A percentile compares a stretch with the other conserved stretches of the same genome.
These are phyloP conservation scores for Nemoura dubitans DNA, from an alignment of 2,888 invertebrate species.

Conservation along the genomic window DNA sequence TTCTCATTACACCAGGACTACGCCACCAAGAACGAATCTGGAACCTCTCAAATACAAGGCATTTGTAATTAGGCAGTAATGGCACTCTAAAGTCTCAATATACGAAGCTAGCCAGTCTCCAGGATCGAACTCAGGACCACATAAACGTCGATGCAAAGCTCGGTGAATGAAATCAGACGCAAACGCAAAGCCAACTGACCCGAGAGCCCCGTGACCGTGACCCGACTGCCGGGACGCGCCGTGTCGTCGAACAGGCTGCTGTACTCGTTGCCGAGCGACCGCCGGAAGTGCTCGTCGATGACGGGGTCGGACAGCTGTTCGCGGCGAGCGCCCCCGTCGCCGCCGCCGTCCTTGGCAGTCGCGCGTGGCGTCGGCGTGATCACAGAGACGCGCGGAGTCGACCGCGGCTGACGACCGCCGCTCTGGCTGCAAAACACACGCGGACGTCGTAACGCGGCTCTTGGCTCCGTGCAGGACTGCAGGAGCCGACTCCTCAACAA, in stretches of 20 bases:
- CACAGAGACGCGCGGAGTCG: slow-evolving; percentile 67
- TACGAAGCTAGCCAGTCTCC: no score
- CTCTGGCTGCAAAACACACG: slow-evolving; percentile 40
- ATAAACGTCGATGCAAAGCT: no score
- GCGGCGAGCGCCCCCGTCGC: slow-evolving; percentile 40
- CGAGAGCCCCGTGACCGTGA: slow-evolving; percentile 52
- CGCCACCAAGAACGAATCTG: no score
- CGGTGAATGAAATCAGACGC: neutral
- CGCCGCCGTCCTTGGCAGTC: neutral
- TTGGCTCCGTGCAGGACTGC: no score
- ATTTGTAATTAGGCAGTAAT: no score
- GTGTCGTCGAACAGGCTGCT: slow-evolving; percentile 67
- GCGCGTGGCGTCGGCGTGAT: slow-evolving; percentile 66
- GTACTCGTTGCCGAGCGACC: slow-evolving; percentile 87
- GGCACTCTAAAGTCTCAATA: no score
- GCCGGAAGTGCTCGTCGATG: slow-evolving; percentile 94
- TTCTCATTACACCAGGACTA: no score
- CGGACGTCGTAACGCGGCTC: no score
- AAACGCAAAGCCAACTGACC: slow-evolving; percentile 45
- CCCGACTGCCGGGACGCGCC: slow-evolving; percentile 35
- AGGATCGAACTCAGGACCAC: no score
- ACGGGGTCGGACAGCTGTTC: slow-evolving; percentile 71
- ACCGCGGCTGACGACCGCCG: neutral
- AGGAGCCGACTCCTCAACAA: no score
- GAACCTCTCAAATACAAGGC: no score